Percentiles rank a stretch among this genome's conserved stretches.
Evolutionary conservation across 1,140 invertebrate genomes (phyloP).

Genomic region (Scaptomyza montana): DNA sequence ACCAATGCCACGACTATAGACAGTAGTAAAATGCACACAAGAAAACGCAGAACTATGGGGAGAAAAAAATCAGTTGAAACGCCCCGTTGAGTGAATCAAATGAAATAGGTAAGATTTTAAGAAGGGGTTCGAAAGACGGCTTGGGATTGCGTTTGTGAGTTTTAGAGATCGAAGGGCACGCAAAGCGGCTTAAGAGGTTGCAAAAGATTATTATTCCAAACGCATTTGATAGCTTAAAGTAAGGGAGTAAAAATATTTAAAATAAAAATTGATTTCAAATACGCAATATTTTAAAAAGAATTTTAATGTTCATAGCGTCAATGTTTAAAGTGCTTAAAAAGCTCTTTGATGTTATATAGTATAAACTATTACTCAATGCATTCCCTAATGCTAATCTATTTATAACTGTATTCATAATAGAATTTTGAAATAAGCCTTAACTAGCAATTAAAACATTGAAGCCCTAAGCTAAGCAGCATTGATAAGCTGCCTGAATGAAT

Average conservation of each 20-base stretch:
- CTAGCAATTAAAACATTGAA: neutral
- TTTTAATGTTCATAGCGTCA: too few species aligned
- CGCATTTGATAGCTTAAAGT: neutral
- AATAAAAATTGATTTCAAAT: conserved; percentile 17
- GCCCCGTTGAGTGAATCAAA: conserved; percentile 55
- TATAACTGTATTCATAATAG: neutral
- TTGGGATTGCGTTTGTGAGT: conserved; percentile 24
- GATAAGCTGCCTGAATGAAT: conserved; percentile 8
- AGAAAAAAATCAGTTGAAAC: conserved; percentile 21
- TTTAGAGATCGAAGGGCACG: conserved; percentile 60
- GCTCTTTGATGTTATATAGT: too few species aligned
- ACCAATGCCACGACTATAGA: conserved; percentile 48
- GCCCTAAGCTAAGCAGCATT: conserved; percentile 6
- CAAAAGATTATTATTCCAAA: conserved; percentile 56
- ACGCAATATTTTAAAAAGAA: neutral
- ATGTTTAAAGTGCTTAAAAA: too few species aligned
- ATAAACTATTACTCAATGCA: too few species aligned
- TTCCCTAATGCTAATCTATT: neutral
- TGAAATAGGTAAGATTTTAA: conserved; percentile 50
- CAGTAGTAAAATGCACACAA: conserved; percentile 59
- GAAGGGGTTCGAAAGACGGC: conserved; percentile 14
- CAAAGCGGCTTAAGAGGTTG: conserved; percentile 72
- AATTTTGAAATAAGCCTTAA: neutral
- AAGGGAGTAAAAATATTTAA: neutral
- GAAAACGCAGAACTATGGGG: conserved; percentile 48